Evolutionary conservation across 2,888 invertebrate genomes (phyloP).

Genomic region (Hedya salicella): DNA sequence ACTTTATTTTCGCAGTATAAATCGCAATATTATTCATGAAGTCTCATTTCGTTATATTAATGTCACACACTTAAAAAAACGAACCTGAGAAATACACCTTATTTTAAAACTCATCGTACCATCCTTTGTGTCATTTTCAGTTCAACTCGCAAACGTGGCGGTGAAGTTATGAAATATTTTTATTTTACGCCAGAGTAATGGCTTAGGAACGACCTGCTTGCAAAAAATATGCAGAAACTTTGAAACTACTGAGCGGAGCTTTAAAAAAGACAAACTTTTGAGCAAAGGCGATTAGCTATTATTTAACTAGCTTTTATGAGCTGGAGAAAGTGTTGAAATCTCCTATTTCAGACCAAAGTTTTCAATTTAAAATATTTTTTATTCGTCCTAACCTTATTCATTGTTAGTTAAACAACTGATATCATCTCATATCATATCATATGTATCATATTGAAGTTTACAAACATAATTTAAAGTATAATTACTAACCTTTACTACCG

Average conservation of each 20-base stretch:
- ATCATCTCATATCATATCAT: too few relatives aligned
- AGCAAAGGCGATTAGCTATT: conserved; percentile 17
- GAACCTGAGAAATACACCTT: neutral
- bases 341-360: neutral
- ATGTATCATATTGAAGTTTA: too few relatives aligned
- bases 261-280: conserved; percentile 11
- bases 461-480: too few relatives aligned
- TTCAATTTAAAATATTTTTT: neutral
- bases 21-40: too few relatives aligned
- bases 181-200: conserved; percentile 23
- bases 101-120: conserved; percentile 5
- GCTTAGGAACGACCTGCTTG: conserved; percentile 13
- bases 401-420: too few relatives aligned
- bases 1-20: too few relatives aligned
- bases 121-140: neutral
- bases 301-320: conserved; percentile 2
- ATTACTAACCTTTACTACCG: too few relatives aligned
- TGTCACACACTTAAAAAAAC: neutral
- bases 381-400: neutral
- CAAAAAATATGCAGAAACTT: conserved; percentile 29
- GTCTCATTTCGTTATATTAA: too few relatives aligned
- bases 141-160: neutral
- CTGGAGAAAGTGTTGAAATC: neutral
- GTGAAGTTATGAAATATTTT: conserved; percentile 20
- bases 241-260: conserved; percentile 10